phyloP scores from a whole-genome alignment of 2,113 vertebrate species.

The Odobenus rosmarus region DNA sequence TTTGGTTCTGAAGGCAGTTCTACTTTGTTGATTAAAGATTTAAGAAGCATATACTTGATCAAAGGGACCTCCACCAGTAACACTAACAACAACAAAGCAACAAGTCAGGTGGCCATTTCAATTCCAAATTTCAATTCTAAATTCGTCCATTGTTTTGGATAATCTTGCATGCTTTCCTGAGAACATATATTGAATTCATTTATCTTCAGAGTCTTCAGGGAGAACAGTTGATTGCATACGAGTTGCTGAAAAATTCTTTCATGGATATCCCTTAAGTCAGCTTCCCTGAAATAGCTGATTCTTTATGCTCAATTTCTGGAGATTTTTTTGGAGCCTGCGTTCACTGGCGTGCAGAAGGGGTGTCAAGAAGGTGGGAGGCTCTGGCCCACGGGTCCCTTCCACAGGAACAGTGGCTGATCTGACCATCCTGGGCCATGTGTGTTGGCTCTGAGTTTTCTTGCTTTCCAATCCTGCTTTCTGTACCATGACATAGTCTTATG shows the following conservation, averaged over 20 bases:
- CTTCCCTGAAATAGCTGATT: not conserved
- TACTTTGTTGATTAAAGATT: not conserved
- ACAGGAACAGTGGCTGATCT: not conserved
- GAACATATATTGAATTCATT: not conserved
- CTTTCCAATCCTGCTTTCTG: not conserved
- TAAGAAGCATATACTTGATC: not conserved
- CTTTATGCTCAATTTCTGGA: not conserved
- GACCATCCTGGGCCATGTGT: not conserved
- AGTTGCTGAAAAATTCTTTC: not conserved
- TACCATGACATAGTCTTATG: not conserved
- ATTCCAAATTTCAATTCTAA: not conserved
- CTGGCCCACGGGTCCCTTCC: accelerated
- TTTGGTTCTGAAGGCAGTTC: not conserved
- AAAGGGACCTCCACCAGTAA: not conserved
- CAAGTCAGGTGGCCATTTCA: not conserved
- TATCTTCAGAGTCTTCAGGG: not conserved
- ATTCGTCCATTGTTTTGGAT: not conserved
- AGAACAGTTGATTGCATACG: not conserved
- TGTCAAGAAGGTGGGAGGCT: not conserved
- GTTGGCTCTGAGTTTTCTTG: not conserved
- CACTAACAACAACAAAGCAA: not conserved
- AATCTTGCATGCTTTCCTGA: not conserved
- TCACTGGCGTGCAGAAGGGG: not conserved
- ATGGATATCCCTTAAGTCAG: not conserved
- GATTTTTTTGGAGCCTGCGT: not conserved